These are phyloP conservation scores for Pissodes strobi DNA, from an alignment of 1,140 invertebrate genomes.

Conservation along the genomic window DNA sequence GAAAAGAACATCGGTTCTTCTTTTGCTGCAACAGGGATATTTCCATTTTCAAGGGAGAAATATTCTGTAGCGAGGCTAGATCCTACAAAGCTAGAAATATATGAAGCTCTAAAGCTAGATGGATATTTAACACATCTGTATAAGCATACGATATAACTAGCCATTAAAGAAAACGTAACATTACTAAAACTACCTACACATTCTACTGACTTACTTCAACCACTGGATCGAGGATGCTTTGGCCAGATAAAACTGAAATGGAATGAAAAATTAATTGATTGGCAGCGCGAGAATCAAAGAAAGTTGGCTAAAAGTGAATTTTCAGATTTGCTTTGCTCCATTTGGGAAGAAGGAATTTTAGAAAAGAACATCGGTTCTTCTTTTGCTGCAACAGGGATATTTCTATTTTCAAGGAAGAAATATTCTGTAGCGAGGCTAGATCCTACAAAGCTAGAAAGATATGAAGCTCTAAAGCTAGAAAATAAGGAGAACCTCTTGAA, in stretches of 20 bases:
- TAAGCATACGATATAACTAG: no score
- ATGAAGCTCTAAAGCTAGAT: no score
- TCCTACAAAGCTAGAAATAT: conserved; percentile 1
- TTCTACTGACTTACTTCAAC: no score
- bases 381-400: not conserved
- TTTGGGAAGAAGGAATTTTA: conserved; percentile 6
- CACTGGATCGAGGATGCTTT: no score
- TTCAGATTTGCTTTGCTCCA: not conserved
- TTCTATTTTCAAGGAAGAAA: conserved; percentile 1
- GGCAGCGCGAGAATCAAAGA: no score
- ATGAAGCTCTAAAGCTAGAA: not conserved
- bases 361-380: not conserved
- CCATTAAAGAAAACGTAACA: no score
- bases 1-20: no score
- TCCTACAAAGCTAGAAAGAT: conserved; percentile 1
- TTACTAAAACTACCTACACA: no score
- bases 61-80: conserved; percentile 3
- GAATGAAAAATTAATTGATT: not conserved
- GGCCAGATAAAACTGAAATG: not conserved
- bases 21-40: no score
- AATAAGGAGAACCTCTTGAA: not conserved
- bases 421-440: conserved; percentile 1
- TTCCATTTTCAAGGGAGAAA: conserved; percentile 1
- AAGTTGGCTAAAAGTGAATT: conserved; percentile 8
- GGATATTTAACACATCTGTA: no score